Base-by-base conservation (phyloP, 2,797 vertebrate species). In the Gorsachius magnificus region DNA sequence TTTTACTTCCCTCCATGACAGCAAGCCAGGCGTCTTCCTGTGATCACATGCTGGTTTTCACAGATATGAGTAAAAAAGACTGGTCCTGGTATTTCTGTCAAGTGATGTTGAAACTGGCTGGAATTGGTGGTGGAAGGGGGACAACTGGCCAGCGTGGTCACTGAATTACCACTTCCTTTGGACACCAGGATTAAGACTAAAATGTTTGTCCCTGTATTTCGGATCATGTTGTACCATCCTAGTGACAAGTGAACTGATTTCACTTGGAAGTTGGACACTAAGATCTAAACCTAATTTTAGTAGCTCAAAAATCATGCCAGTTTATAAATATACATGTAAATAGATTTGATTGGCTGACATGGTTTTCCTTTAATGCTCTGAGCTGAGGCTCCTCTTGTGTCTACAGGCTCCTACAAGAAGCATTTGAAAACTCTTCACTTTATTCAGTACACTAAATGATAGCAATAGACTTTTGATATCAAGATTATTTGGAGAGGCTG, bases 271-370 rank as follows among this genome's bases (percentile, higher is more conserved):
- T 31, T 83, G 70, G n/a, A 95, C 38, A 24, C 68, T 75, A 82
- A 90, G 48, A 82, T 66, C 38, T 91, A 81, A 60, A 79, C 41
- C 83, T 92, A 93, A 93, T 92, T 95, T 96, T 96, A 92, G 78
- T 45, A 65, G 24, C 10, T 70, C 22, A 68, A 70, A 95, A 94
- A 54, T 19, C 48, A 58, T 92, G 60, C 68, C 69, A 80, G n/a
- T 89, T 85, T 87, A 93, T 87, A 94, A 93, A 94, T 79, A 83
- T 6, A 60, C 38, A n/a, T 70, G 54, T 79, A 95, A 93, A 82
- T 76, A 87, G 41, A 85, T 74, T 78, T 86, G 65, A 88, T 76
- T 79, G 74, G 74, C 41, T 92, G 78, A 90, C 95, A 87, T 61
- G 9, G 3, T 66, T 94, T 91, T 85, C 22, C 43, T 79, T 90